A percentile compares a stretch with the other conserved stretches of the same genome.
These are phyloP conservation scores for Scortum barcoo DNA, from an alignment of 2,113 vertebrate genomes.

Conservation along the genomic window DNA sequence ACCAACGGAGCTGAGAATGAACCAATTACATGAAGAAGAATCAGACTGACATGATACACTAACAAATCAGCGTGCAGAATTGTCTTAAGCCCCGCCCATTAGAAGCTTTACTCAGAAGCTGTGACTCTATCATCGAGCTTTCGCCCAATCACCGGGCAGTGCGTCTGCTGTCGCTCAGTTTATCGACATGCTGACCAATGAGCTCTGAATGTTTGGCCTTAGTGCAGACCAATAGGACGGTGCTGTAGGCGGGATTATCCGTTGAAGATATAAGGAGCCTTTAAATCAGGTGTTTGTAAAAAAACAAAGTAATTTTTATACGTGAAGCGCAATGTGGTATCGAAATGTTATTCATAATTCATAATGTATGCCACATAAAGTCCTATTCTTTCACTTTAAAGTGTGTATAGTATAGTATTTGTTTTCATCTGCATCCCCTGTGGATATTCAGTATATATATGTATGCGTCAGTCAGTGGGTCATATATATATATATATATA, in stretches of 20 bases:
- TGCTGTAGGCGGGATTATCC: neutral
- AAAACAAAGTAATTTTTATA: too few species aligned
- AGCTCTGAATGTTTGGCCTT: neutral
- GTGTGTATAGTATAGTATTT: too few species aligned
- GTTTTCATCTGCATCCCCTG: neutral
- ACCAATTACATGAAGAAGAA: conserved; percentile 58
- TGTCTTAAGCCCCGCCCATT: conserved; percentile 48
- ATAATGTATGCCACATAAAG: neutral
- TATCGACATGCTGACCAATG: conserved; percentile 50
- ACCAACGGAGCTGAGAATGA: neutral
- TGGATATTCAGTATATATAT: neutral
- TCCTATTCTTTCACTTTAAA: too few species aligned
- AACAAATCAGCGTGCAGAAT: conserved; percentile 48
- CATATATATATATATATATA: too few species aligned
- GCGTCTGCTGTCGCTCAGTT: conserved; percentile 53
- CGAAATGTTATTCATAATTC: neutral
- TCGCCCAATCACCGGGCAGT: conserved; percentile 64
- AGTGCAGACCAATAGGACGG: neutral
- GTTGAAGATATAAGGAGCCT: too few species aligned
- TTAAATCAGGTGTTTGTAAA: too few species aligned
- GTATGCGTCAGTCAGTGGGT: too few species aligned
- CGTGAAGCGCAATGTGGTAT: too few species aligned
- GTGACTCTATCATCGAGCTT: neutral
- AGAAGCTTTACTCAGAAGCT: neutral
- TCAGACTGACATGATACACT: neutral